A percentile compares a stretch with the other conserved stretches of the same genome.
These are phyloP conservation scores for Ascaphus truei DNA, from an alignment of 2,113 vertebrate genomes.

Conservation along the genomic window DNA sequence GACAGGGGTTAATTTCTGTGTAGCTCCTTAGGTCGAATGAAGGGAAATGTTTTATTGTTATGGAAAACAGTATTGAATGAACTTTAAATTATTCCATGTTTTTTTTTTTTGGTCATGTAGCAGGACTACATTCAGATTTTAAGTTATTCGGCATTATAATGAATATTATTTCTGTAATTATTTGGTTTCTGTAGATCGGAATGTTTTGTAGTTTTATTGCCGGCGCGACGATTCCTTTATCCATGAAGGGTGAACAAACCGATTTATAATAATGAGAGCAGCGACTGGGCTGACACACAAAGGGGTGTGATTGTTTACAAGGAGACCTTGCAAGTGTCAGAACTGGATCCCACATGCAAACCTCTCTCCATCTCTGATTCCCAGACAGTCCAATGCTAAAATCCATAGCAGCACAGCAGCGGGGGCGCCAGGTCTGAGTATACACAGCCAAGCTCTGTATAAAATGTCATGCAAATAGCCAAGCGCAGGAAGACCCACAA, in stretches of 20 bases:
- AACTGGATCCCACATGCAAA: not conserved
- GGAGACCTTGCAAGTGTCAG: not conserved
- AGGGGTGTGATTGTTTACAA: too few species aligned
- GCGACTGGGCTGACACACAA: conserved; percentile 47
- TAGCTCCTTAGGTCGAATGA: conserved; percentile 67
- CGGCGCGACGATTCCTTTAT: conserved; percentile 67
- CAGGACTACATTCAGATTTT: conserved; percentile 93
- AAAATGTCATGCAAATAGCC: too few species aligned
- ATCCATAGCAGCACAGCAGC: too few species aligned
- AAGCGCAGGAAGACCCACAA: too few species aligned
- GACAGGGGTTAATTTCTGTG: conserved; percentile 1
- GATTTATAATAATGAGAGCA: conserved; percentile 38
- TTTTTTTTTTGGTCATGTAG: conserved; percentile 76
- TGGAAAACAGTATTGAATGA: conserved; percentile 75
- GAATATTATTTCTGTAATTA: conserved; percentile 54
- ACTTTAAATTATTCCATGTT: conserved; percentile 85
- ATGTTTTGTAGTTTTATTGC: conserved; percentile 69
- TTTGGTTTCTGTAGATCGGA: conserved; percentile 74
- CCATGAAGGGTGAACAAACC: conserved; percentile 38
- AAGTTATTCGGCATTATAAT: conserved; percentile 84
- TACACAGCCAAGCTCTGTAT: too few species aligned
- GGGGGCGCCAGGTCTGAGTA: too few species aligned
- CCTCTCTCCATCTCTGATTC: not conserved
- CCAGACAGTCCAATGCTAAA: not conserved
- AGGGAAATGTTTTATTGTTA: conserved; percentile 75